Base-by-base conservation (phyloP, 2,797 vertebrate species). In the Arrhamphus sclerolepis region DNA sequence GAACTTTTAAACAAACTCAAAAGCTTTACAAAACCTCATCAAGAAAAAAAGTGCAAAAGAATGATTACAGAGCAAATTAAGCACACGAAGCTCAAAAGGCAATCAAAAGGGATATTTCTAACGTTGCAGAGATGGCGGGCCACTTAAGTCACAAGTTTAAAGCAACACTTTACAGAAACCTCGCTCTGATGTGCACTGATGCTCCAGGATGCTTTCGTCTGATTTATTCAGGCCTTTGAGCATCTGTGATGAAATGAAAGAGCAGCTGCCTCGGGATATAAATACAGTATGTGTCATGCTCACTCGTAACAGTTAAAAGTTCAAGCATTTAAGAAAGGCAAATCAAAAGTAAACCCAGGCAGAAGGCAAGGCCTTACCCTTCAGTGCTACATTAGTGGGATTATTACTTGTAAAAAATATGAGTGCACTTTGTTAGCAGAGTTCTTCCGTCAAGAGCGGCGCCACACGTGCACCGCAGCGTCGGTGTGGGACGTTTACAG, bases 301-400 rank as follows among this genome's bases (percentile, higher is more conserved):
- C 49, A 18, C 21, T 22, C 66, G 44, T 53, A 13, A 42, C 75
- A 76, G 52, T 56, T 67, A 52, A 77, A n/a, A 51, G 57, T 70
- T 78, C 9, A 75, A 61, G 57, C 75, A 53, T 20, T 34, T 34
- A 34, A 75, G 70, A 71, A 73, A 72, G 55, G 74, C 63, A 52
- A 72, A 59, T 17, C 8, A 70, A 73, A 60, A 26, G 41, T 17
- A 40, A 65, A 72, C 31, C 43, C 43, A 14, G 56, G 61, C 46
- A 56, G 46, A 26, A 46, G 54, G 28, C 6, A 39, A 46, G 18
- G 34, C 44, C 52, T 31, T 4, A 68, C 43, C 38, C 81, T 75
- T 65, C 65, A 76, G 72, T 2, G 76, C 82, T 84, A 89, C 82
- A 82, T 74, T 46, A 72, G 56, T 40, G 21, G 43, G 59, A 44